Conservation (phyloP, 2,113 vertebrate species). For the Bucco capensis region DNA sequence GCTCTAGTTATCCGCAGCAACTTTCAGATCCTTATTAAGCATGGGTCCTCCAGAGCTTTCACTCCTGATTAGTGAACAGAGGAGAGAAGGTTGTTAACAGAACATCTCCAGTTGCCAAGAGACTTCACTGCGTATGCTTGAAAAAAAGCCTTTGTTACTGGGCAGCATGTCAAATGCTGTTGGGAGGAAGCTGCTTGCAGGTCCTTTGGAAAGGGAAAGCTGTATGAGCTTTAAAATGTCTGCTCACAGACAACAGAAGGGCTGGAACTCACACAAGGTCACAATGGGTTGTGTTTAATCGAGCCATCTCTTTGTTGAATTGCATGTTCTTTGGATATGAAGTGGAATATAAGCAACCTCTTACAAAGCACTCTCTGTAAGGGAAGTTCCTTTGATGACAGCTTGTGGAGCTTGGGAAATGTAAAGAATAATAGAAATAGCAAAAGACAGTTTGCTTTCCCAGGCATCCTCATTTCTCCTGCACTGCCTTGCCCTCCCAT, state of each 20-base stretch:
- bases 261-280: neutral
- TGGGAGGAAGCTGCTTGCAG: neutral
- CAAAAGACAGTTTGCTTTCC: neutral
- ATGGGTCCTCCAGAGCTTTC: neutral
- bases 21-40: neutral
- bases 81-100: neutral
- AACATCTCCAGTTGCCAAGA: slow-evolving; percentile 15
- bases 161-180: neutral
- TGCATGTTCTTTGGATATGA: neutral
- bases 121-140: neutral
- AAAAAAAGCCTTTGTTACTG: neutral
- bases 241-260: neutral
- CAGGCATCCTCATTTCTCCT: neutral
- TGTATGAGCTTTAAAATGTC: neutral
- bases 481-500: neutral
- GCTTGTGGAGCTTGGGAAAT: neutral
- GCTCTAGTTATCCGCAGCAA: neutral
- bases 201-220: neutral
- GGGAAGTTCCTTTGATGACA: neutral
- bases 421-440: neutral
- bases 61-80: neutral
- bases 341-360: neutral
- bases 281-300: neutral
- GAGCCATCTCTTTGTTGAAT: neutral
- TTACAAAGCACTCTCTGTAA: neutral